phyloP scores from a whole-genome alignment of 2,113 vertebrate species.

The Notothenia coriiceps region DNA sequence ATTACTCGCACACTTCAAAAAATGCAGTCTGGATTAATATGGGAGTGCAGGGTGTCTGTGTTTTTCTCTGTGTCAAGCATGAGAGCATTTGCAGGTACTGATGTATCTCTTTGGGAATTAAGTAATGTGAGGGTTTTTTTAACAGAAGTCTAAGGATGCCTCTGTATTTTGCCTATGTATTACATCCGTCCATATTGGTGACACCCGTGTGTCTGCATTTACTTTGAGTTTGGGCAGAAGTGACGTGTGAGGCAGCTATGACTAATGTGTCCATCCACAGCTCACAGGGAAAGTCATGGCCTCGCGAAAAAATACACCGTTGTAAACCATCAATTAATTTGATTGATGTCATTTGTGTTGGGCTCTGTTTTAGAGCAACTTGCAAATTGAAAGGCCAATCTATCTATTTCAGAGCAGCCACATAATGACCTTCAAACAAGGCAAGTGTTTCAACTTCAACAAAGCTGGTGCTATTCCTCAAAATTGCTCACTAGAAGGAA shows the following conservation, averaged over 20 bases:
- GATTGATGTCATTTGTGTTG: neutral
- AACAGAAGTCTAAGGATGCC: slow-evolving; percentile 36
- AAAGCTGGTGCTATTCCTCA: neutral
- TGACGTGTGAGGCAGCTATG: slow-evolving; percentile 58
- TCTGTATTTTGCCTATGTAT: slow-evolving; percentile 23
- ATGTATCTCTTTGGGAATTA: slow-evolving; percentile 23
- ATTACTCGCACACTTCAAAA: slow-evolving; percentile 16
- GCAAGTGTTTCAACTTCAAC: slow-evolving; percentile 13
- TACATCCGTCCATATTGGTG: slow-evolving; percentile 49
- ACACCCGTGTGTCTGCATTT: slow-evolving; percentile 29
- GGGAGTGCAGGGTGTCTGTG: neutral
- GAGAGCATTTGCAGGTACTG: slow-evolving; percentile 14
- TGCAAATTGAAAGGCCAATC: neutral
- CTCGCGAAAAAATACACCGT: slow-evolving; percentile 48
- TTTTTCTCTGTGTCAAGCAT: neutral
- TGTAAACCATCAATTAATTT: slow-evolving; percentile 2
- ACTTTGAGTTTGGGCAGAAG: slow-evolving; percentile 17
- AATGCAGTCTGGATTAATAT: slow-evolving; percentile 28
- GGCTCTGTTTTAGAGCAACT: neutral
- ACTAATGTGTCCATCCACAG: slow-evolving; percentile 42
- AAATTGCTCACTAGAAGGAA: neutral
- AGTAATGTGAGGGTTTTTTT: slow-evolving; percentile 18
- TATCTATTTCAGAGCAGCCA: slow-evolving; percentile 8
- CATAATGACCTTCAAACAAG: neutral
- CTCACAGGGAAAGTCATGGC: slow-evolving; percentile 17